Base-by-base conservation (phyloP, 2,113 vertebrate genomes). In the Cavia aperea region DNA sequence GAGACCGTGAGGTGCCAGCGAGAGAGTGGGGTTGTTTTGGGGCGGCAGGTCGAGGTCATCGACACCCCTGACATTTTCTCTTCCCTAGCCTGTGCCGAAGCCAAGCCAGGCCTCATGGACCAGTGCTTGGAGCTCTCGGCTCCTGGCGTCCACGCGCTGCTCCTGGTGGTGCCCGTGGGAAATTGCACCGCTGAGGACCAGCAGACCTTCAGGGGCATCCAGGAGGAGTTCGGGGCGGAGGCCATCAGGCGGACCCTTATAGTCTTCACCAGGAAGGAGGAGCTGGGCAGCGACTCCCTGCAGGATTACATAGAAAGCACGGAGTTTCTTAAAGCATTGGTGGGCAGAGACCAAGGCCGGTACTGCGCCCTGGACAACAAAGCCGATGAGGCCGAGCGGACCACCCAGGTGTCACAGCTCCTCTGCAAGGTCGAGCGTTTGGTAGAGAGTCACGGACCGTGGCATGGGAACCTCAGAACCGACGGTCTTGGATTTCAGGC, bases 11-110 rank as follows among this genome's bases (percentile, higher is more conserved):
- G 0, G 1, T 96, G 95, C 75, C 86, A 77, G 91, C 92, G n/a
- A 36, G 63, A 36, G 46, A 73, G n/a, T 1, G 62, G 65, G 51
- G 1, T 3, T 1, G 8, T 46, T 11, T 11, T 12, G 18, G 83
- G 46, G 43, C 9, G 11, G 62, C 12, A 51, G 43, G 62, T 92
- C 23, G 68, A 58, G 79, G 86, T 96, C 79, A 91, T 96, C 0
- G 94, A 96, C 87, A 95, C 95, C 43, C 92, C 95, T 0, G 70
- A 88, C 81, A 33, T 96, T 18, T 95, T 95, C 94, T 96, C 92
- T 65, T 46, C 91, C 0, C 2, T 2, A 2, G 13, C 23, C 58
- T 4, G 5, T 24, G 31, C 8, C 0, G 2, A 66, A 19, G 66
- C 78, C 29, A 81, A 33, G 81, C 5, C 0, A 2, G 0, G 0